Base-by-base conservation (phyloP, 2,113 vertebrate genomes). In the Clarias gariepinus region DNA sequence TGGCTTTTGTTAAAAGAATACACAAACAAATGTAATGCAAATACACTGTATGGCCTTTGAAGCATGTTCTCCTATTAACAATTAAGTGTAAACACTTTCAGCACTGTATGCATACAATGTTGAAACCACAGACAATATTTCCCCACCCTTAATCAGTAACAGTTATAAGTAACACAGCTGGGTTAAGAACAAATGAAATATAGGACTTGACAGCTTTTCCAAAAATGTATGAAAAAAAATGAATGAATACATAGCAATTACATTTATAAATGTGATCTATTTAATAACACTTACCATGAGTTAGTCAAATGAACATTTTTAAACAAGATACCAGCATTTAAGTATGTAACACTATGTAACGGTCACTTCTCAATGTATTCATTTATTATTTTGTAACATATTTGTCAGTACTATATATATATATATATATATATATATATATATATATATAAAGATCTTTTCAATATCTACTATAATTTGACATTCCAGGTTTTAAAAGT, bases 401-500 rank as follows among this genome's bases (percentile, higher is more conserved):
- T 16, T 10, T 19, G 36, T 64, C 55, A 76, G 28, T 82, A 55
- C 21, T 58, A 82, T 86, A 74, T 82, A 74, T 86, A 41, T 53
- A 77, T 52, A 77, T 16, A 61, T 82, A 74, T 82, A n/a, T 53
- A 77, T 52, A 85, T 16, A 61, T 58, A 74, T 86, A 74, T 82
- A 74, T 86, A 36, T 63, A 77, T 52, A 85, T 25, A 60, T 2
- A 52, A 30, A 77, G 12, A 66, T 53, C 57, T 76, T 52, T 87
- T 82, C 28, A 23, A n/a, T 82, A 74, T 82, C 33, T 82, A 36
- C 58, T 87, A 81, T 83, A 77, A 73, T 55, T 36, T 86, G 41
- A 83, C 73, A 74, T 80, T 87, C 71, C 78, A 83, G 41, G 58
- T 82, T 76, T 87, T 63, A 79, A 86, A 79, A 81, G 64, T 71